Evolutionary conservation across 2,888 invertebrate genomes (phyloP), one percentile per base, ranked within the genome.

Genomic region (Sarcophaga rosellei): DNA sequence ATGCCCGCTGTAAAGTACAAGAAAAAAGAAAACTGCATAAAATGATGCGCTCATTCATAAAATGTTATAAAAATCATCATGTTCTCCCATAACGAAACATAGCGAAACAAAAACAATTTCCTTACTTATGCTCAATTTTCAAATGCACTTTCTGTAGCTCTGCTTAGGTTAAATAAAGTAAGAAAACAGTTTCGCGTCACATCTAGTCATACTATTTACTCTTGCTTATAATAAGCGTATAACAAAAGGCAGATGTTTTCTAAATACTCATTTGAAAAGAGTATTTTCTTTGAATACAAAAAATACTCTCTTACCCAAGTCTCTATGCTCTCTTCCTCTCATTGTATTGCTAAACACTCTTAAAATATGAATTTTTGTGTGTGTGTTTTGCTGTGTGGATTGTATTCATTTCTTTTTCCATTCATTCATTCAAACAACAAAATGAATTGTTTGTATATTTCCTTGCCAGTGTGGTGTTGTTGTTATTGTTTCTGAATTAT

Each of bases 11-110:
- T 63, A 20, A 21, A 10, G 35, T 35, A 35, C 2, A 25, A 25
- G 4, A 25, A 35, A 35, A 35, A 35, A 35, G 35, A 77, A 83
- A 86, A 53, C 75, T 85, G 84, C 85, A 87, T 79, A 70, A 77
- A 82, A 72, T 70, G 79, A 87, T 82, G 84, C 84, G 84, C 84
- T 87, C 87, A 87, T 87, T 87, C 81, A 82, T 76, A 85, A 77
- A 79, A 62, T 66, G 74, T 62, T 70, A 70, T 70, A 80, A 44
- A 80, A 44, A 62, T 25, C 72, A 74, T 63, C 81, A 65, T 65
- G 53, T 20, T 35, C 62, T 78, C 70, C 17, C 17, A 12, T 15
- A 15, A 15, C 12, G 53, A 12, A 53, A 66, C 15, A 15, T 35
- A 65, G 0, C 3, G 15, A 15, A 20, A 65, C 65, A 15, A 20